Percentiles rank a stretch among this genome's conserved stretches.
phyloP scores from a whole-genome alignment of 2,113 vertebrate genomes.

The Choloepus hoffmanni region DNA sequence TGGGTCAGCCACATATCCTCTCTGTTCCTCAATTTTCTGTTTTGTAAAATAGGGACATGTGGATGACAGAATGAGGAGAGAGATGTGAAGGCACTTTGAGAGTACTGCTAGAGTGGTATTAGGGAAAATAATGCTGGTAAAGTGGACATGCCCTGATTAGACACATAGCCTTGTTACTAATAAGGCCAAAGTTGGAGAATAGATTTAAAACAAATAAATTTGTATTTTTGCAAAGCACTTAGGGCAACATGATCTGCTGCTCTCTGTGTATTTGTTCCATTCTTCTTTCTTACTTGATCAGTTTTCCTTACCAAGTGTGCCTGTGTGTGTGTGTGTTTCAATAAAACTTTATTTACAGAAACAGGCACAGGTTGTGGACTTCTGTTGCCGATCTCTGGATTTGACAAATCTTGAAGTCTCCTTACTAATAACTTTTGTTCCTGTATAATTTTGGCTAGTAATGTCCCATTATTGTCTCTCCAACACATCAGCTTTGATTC shows the following conservation, averaged over 20 bases:
- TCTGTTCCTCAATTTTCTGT: not conserved
- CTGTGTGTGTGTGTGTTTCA: no score
- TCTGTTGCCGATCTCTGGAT: no score
- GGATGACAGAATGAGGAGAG: not conserved
- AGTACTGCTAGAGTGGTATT: not conserved
- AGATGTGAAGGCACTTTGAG: not conserved
- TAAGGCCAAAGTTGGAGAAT: not conserved
- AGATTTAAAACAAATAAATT: not conserved
- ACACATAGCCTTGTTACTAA: not conserved
- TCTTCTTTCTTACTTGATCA: conserved; percentile 15
- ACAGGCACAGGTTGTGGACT: no score
- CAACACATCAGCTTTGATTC: not conserved
- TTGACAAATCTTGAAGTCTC: no score
- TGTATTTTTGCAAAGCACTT: not conserved
- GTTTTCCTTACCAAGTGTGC: not conserved
- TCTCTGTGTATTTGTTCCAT: not conserved
- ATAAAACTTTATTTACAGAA: no score
- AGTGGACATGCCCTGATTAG: not conserved
- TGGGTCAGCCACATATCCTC: not conserved
- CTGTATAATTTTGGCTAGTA: not conserved
- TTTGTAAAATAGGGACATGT: not conserved
- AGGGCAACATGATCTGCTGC: not conserved
- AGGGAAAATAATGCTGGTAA: not conserved
- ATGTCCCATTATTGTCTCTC: not conserved
- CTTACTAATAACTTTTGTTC: not conserved